These are phyloP conservation scores for Noturus placidus DNA, from an alignment of 2,113 vertebrate species.

Conservation along the genomic window DNA sequence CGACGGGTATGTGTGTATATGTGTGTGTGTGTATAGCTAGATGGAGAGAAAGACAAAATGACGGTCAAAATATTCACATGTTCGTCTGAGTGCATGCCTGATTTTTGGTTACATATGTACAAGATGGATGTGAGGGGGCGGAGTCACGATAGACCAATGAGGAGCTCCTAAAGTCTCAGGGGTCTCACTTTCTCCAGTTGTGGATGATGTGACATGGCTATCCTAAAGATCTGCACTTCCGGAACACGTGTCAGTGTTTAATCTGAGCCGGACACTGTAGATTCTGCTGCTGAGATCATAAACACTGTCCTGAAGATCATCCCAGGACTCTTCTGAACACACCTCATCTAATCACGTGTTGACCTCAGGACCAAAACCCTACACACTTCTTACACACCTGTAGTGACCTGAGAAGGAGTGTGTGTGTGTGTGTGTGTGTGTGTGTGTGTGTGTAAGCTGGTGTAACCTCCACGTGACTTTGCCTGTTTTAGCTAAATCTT, in stretches of 20 bases:
- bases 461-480: slow-evolving; percentile 70
- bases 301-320: not conserved
- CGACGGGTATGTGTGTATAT: no score
- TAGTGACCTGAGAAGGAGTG: not conserved
- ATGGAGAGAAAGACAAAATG: no score
- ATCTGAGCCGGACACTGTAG: not conserved
- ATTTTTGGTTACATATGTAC: no score
- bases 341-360: not conserved
- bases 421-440: not conserved
- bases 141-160: not conserved
- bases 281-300: not conserved
- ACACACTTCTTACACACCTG: not conserved
- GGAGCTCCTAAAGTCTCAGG: not conserved
- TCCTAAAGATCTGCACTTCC: not conserved
- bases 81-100: no score
- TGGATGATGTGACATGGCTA: not conserved
- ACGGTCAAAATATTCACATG: no score
- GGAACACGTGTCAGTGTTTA: not conserved
- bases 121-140: no score
- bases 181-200: no score
- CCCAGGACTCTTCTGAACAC: not conserved
- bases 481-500: slow-evolving; percentile 48
- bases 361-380: not conserved
- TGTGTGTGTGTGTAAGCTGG: not conserved
- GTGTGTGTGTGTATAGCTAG: no score